Evolutionary conservation across 2,797 vertebrate genomes (phyloP).

Genomic region (Scleropages formosus): DNA sequence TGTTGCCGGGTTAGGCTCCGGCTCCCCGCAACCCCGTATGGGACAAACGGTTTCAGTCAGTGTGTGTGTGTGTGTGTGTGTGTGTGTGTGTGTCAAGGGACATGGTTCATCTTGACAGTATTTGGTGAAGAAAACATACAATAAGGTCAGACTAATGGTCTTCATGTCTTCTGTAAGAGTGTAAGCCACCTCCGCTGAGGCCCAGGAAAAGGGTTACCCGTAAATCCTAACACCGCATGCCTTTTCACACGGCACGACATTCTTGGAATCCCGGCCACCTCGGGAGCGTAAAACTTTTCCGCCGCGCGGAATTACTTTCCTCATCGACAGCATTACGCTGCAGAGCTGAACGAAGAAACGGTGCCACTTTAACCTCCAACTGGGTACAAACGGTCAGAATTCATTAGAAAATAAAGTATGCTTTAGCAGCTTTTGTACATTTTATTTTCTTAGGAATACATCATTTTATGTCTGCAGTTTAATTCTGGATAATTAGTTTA

Average conservation of each 20-base stretch:
- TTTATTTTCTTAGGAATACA: neutral
- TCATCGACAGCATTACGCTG: neutral
- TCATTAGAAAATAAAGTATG: no score
- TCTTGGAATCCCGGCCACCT: neutral
- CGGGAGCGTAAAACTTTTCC: no score
- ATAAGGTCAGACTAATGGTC: neutral
- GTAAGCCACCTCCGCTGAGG: neutral
- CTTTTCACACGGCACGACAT: neutral
- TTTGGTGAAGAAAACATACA: neutral
- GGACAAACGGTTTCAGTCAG: no score
- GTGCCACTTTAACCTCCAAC: neutral
- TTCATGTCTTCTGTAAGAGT: neutral
- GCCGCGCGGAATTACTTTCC: neutral
- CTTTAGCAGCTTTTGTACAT: neutral
- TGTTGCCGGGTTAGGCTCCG: no score
- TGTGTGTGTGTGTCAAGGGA: no score
- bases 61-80: no score
- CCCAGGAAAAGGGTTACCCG: neutral
- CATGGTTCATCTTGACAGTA: neutral
- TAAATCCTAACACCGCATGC: neutral
- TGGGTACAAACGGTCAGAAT: neutral
- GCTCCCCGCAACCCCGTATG: no score
- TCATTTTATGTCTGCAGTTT: neutral
- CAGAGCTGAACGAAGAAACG: neutral
- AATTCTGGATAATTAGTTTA: neutral